phyloP scores from a whole-genome alignment of 1,140 invertebrate species.

The Cyphomyrmex costatus region DNA sequence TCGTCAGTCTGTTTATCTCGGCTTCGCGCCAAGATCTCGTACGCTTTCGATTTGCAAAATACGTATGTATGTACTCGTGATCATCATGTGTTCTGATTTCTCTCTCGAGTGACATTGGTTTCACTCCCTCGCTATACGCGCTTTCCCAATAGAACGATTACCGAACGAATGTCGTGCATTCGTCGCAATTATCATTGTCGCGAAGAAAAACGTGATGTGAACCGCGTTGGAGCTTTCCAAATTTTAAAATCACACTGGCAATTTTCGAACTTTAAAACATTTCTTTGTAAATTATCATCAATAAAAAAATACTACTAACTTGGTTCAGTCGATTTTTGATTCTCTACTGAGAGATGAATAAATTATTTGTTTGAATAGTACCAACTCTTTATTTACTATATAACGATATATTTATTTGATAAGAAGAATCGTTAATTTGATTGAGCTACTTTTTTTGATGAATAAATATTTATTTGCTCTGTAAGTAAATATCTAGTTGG shows the following conservation, averaged over 20 bases:
- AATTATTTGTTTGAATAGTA: too few species aligned
- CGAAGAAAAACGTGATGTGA: not conserved
- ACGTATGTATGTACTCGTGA: constrained; percentile 12
- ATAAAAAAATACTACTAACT: not conserved
- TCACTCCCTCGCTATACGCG: constrained; percentile 26
- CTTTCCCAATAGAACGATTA: constrained; percentile 49
- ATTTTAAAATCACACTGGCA: not conserved
- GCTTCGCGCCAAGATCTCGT: constrained; percentile 43
- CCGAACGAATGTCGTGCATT: constrained; percentile 19
- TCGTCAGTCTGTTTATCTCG: constrained; percentile 52
- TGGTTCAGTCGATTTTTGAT: not conserved
- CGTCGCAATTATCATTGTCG: constrained; percentile 1
- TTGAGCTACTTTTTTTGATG: too few species aligned
- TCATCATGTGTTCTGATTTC: constrained; percentile 45
- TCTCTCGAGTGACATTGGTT: constrained; percentile 44
- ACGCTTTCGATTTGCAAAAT: constrained; percentile 42
- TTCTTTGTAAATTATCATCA: not conserved
- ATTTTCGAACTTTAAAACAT: not conserved
- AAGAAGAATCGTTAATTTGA: too few species aligned
- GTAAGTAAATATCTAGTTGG: too few species aligned
- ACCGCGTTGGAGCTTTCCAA: not conserved
- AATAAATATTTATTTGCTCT: too few species aligned
- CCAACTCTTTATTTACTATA: too few species aligned
- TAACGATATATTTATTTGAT: too few species aligned
- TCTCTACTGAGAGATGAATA: not conserved